Evolutionary conservation across 2,797 vertebrate species (phyloP).

Genomic region (Acrocephalus scirpaceus): DNA sequence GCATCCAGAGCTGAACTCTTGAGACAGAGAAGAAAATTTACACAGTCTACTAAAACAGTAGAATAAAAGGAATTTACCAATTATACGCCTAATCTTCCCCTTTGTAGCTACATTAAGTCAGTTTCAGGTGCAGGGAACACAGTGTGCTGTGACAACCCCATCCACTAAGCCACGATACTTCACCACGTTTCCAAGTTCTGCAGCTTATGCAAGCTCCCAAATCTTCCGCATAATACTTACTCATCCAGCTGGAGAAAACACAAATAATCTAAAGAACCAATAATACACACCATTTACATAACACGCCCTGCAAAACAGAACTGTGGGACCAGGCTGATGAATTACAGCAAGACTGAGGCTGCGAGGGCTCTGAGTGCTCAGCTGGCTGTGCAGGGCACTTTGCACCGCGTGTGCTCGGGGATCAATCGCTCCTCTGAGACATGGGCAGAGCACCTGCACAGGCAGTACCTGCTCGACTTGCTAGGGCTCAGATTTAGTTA

Average conservation of each 20-base stretch:
- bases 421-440: neutral
- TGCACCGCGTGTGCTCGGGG: fast-evolving
- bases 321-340: neutral
- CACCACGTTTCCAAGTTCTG: neutral
- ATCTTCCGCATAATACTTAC: neutral
- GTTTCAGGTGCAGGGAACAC: neutral
- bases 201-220: neutral
- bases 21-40: neutral
- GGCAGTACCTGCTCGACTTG: fast-evolving
- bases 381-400: neutral
- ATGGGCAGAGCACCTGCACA: neutral
- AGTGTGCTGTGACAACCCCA: neutral
- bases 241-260: slow-evolving; percentile 12
- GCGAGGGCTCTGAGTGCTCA: neutral
- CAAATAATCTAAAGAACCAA: slow-evolving; percentile 2
- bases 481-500: neutral
- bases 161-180: neutral
- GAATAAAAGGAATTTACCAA: neutral
- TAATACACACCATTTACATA: slow-evolving; percentile 21
- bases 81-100: neutral
- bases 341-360: neutral
- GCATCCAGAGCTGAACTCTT: neutral
- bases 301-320: slow-evolving; percentile 1
- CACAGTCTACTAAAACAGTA: neutral
- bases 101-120: neutral